phyloP scores from a whole-genome alignment of 2,113 vertebrate genomes.

The Lophotis ruficrista region DNA sequence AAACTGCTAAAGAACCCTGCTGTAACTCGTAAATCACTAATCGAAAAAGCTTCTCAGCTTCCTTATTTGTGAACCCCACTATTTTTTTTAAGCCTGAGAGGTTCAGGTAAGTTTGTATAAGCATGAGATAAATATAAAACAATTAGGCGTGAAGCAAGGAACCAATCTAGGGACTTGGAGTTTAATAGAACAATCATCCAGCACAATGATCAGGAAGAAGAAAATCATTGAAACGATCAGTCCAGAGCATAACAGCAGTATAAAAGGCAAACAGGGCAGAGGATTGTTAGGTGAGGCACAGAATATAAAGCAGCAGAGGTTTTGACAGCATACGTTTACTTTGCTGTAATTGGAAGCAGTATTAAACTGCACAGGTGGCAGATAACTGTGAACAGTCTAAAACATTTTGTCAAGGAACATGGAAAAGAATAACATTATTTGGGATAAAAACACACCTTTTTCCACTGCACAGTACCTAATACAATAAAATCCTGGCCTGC shows the following conservation, averaged over 20 bases:
- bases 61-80: background rate
- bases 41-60: background rate
- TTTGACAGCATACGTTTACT: background rate
- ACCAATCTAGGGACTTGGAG: background rate
- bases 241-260: background rate
- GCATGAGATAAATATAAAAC: constrained; percentile 5
- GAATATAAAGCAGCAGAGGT: constrained; percentile 40
- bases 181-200: constrained; percentile 37
- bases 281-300: background rate
- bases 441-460: background rate
- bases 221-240: constrained; percentile 58
- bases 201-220: constrained; percentile 19
- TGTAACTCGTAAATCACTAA: background rate
- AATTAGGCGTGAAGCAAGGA: background rate
- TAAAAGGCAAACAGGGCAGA: constrained; percentile 34
- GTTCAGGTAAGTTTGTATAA: background rate
- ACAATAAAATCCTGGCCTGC: background rate
- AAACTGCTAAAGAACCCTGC: background rate
- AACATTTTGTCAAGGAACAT: background rate
- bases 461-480: background rate
- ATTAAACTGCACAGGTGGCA: background rate
- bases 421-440: background rate
- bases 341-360: background rate
- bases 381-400: background rate
- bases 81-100: background rate